Evolutionary conservation across 2,797 vertebrate genomes (phyloP).

Genomic region (Podarcis siculus): DNA sequence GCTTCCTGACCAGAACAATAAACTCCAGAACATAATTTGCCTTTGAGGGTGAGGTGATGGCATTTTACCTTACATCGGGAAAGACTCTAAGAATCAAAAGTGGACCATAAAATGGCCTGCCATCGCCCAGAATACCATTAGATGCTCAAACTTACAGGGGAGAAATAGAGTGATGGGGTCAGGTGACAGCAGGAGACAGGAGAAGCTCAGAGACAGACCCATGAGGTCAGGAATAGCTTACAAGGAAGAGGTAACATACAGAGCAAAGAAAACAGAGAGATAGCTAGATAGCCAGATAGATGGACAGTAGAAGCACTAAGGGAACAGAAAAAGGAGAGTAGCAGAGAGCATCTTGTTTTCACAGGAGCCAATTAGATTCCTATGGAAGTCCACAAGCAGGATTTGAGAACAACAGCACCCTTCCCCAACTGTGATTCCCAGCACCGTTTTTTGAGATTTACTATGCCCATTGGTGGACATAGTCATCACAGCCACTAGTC

Average conservation of each 20-base stretch:
- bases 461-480: too few relatives aligned
- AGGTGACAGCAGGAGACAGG: background rate
- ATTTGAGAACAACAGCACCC: too few relatives aligned
- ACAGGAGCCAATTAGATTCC: too few relatives aligned
- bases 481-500: too few relatives aligned
- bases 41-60: background rate
- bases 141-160: background rate
- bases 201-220: background rate
- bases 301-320: background rate
- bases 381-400: too few relatives aligned
- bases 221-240: background rate
- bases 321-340: too few relatives aligned
- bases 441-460: too few relatives aligned
- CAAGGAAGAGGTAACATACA: background rate
- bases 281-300: background rate
- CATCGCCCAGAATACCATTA: too few relatives aligned
- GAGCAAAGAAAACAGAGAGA: background rate
- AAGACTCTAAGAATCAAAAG: background rate
- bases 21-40: background rate
- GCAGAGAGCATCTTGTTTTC: too few relatives aligned
- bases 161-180: background rate
- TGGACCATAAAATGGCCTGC: background rate
- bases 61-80: background rate
- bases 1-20: background rate
- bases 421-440: too few relatives aligned